A percentile compares a stretch with the other conserved stretches of the same genome.
These are phyloP conservation scores for Molorchus minor DNA, from an alignment of 2,888 invertebrate genomes.

Conservation along the genomic window DNA sequence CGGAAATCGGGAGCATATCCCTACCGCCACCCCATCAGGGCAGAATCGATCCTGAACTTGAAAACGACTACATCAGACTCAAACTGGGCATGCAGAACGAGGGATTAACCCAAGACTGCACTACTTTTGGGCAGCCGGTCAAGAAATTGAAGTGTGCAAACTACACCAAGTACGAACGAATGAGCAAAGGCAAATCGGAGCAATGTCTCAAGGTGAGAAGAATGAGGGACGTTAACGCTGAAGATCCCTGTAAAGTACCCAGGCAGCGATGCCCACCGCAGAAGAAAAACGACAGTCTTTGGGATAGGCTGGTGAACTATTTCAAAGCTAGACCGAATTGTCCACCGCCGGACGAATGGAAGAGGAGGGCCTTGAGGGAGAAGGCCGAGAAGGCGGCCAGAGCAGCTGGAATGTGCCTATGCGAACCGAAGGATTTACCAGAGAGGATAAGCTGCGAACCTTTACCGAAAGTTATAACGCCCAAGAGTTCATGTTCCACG, in stretches of 20 bases:
- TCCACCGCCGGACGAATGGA: constrained; percentile 54
- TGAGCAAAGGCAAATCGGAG: background rate
- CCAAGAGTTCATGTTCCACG: constrained; percentile 1
- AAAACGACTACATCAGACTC: constrained; percentile 34
- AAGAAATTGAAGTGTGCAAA: background rate
- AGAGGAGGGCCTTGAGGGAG: constrained; percentile 46
- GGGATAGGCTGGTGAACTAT: constrained; percentile 51
- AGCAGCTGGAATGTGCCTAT: constrained; percentile 52
- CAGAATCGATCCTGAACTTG: constrained; percentile 30
- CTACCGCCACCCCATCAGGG: background rate
- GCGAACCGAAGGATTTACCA: constrained; percentile 47
- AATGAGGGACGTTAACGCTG: background rate
- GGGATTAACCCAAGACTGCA: constrained; percentile 36
- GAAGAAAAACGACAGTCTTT: constrained; percentile 33
- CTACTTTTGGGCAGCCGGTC: constrained; percentile 23
- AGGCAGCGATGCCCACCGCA: background rate
- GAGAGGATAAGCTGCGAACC: constrained; percentile 16
- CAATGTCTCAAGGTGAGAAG: constrained; percentile 20
- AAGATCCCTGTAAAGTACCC: background rate
- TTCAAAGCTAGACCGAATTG: constrained; percentile 56
- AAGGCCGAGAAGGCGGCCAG: constrained; percentile 54
- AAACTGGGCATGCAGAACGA: constrained; percentile 34
- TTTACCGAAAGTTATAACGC: constrained; percentile 40
- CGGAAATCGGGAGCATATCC: constrained; percentile 12
- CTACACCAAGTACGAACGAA: background rate